Conservation (phyloP, 2,888 invertebrate genomes). For the Acronicta leporina region DNA sequence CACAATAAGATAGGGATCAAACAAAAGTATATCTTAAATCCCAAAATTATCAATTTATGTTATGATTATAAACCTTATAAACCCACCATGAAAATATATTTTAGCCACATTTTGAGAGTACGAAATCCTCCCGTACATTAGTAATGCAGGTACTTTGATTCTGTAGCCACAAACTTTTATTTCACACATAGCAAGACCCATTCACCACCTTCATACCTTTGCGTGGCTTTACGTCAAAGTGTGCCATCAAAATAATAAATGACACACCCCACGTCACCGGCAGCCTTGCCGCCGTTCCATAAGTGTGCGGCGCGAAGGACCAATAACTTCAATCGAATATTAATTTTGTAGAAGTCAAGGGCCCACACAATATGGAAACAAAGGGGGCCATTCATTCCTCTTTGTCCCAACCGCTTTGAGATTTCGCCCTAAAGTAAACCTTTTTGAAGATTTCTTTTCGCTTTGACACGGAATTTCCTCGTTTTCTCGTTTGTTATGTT, state of each 20-base stretch:
- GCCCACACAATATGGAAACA: slow-evolving; percentile 72
- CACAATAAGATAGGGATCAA: no score
- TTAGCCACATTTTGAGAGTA: neutral
- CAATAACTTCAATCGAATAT: slow-evolving; percentile 74
- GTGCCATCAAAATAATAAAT: slow-evolving; percentile 13
- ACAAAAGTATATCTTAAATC: no score
- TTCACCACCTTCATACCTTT: neutral
- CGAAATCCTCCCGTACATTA: no score
- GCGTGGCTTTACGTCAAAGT: slow-evolving; percentile 2
- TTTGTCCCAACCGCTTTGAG: slow-evolving; percentile 72
- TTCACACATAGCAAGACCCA: neutral
- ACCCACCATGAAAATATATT: no score
- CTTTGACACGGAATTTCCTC: slow-evolving; percentile 66
- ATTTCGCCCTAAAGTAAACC: slow-evolving; percentile 58
- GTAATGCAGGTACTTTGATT: neutral
- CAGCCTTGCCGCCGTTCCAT: slow-evolving; percentile 21
- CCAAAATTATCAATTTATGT: no score
- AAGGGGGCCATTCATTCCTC: slow-evolving; percentile 64
- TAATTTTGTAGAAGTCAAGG: slow-evolving; percentile 69
- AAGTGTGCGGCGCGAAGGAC: slow-evolving; percentile 31
- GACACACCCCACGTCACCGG: slow-evolving; percentile 11
- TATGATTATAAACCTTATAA: no score
- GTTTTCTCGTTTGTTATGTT: slow-evolving; percentile 61
- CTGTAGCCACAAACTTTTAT: neutral
- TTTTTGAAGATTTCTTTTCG: slow-evolving; percentile 72